Conservation (phyloP, 2,888 invertebrate genomes). For the Polylopha cassiicola region DNA sequence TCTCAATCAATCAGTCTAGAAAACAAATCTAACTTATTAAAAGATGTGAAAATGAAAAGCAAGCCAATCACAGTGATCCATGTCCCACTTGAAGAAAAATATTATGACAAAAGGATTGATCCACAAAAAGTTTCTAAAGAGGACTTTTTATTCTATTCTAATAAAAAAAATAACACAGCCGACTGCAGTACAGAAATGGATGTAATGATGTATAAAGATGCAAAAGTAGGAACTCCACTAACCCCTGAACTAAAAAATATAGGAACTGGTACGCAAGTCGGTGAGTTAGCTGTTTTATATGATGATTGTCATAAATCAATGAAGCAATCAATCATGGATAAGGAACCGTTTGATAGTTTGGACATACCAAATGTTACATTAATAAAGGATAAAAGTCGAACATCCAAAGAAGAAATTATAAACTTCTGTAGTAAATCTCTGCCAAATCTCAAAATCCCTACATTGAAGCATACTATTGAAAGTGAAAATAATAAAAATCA, state of each 20-base stretch:
- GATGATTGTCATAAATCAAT: slow-evolving; percentile 33
- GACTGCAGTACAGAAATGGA: slow-evolving; percentile 36
- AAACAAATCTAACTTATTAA: slow-evolving; percentile 30
- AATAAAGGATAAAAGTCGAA: slow-evolving; percentile 48
- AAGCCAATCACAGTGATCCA: slow-evolving; percentile 43
- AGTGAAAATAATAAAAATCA: slow-evolving; percentile 33
- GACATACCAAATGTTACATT: slow-evolving; percentile 66
- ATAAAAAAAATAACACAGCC: slow-evolving; percentile 23
- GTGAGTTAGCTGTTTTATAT: slow-evolving; percentile 31
- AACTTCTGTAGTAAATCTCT: slow-evolving; percentile 40
- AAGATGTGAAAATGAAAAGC: slow-evolving; percentile 35
- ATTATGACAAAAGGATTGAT: slow-evolving; percentile 25
- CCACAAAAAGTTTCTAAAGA: background rate
- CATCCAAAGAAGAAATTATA: slow-evolving; percentile 40
- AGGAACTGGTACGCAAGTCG: slow-evolving; percentile 40
- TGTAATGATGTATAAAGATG: slow-evolving; percentile 33
- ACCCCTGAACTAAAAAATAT: slow-evolving; percentile 34
- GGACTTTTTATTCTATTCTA: slow-evolving; percentile 8
- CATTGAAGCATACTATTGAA: slow-evolving; percentile 33
- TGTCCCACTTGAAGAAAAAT: slow-evolving; percentile 48
- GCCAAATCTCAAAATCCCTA: slow-evolving; percentile 44
- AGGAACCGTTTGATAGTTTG: slow-evolving; percentile 54
- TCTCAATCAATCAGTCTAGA: slow-evolving; percentile 28
- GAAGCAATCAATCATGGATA: slow-evolving; percentile 37
- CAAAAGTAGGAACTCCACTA: slow-evolving; percentile 40